phyloP scores from a whole-genome alignment of 1,140 invertebrate species.

The Sycophila sp. region DNA sequence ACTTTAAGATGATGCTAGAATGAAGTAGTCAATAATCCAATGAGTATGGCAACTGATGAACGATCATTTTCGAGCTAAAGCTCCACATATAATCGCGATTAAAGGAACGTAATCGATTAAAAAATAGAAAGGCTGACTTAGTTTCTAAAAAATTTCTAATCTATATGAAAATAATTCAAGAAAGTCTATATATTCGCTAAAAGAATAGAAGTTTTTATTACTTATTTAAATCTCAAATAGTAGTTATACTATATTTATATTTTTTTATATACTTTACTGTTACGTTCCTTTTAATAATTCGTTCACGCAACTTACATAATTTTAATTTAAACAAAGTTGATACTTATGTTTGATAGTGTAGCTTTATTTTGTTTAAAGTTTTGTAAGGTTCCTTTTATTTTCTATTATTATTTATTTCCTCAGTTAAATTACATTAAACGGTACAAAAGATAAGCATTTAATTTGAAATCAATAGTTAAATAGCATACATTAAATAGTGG shows the following conservation, averaged over 20 bases:
- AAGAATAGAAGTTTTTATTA: not conserved
- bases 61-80: not conserved
- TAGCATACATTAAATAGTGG: not conserved
- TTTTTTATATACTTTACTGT: not conserved
- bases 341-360: not conserved
- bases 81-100: not conserved
- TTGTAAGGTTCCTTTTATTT: not conserved
- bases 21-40: slow-evolving; percentile 4
- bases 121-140: not conserved
- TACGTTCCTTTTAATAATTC: not conserved
- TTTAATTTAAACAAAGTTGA: not conserved
- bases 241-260: too few species aligned
- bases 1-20: not conserved
- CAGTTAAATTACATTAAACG: not conserved
- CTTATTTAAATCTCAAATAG: slow-evolving; percentile 4
- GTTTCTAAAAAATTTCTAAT: not conserved
- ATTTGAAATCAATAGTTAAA: not conserved
- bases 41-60: not conserved
- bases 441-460: slow-evolving; percentile 9
- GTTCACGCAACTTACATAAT: not conserved
- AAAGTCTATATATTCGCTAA: not conserved
- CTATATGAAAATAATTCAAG: not conserved
- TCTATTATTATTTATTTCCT: not conserved
- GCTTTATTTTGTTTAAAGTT: too few species aligned
- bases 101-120: slow-evolving; percentile 3